These are phyloP conservation scores for Hymenochirus boettgeri DNA, from an alignment of 2,113 vertebrate species.

Conservation along the genomic window DNA sequence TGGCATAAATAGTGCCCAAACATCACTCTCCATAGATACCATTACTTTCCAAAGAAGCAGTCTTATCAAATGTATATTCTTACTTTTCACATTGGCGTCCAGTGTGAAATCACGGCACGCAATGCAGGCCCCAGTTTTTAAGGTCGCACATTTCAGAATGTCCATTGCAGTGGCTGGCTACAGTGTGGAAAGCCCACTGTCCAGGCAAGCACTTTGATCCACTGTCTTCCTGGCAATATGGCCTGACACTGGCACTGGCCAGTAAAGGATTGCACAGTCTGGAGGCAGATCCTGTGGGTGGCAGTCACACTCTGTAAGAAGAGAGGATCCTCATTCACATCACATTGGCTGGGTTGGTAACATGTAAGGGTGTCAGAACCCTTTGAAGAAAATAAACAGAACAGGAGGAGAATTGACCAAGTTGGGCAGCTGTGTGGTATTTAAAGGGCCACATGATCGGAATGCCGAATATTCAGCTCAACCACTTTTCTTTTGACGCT, in stretches of 20 bases:
- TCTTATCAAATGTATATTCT: no score
- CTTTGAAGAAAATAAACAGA: no score
- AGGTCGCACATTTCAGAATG: constrained; percentile 66
- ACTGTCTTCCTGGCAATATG: constrained; percentile 59
- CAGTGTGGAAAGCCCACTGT: constrained; percentile 74
- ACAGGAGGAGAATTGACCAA: no score
- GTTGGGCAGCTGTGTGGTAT: no score
- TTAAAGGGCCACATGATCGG: no score
- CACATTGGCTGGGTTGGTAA: no score
- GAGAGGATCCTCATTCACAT: background rate
- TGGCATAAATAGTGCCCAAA: background rate
- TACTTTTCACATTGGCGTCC: constrained; percentile 70
- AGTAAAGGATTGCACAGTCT: constrained; percentile 63
- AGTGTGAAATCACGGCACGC: constrained; percentile 61
- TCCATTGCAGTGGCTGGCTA: constrained; percentile 70
- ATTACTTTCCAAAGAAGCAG: no score
- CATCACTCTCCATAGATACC: no score
- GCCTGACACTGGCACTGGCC: constrained; percentile 73
- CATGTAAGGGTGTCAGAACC: no score
- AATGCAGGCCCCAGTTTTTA: constrained; percentile 56
- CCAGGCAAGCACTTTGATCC: constrained; percentile 61
- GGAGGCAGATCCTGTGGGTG: constrained; percentile 64
- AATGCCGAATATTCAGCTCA: no score
- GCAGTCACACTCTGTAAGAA: constrained; percentile 69
- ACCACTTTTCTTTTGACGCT: no score